A percentile compares a stretch with the other conserved stretches of the same genome.
Evolutionary conservation across 2,113 vertebrate genomes (phyloP).

Genomic region (Hystrix cristata): DNA sequence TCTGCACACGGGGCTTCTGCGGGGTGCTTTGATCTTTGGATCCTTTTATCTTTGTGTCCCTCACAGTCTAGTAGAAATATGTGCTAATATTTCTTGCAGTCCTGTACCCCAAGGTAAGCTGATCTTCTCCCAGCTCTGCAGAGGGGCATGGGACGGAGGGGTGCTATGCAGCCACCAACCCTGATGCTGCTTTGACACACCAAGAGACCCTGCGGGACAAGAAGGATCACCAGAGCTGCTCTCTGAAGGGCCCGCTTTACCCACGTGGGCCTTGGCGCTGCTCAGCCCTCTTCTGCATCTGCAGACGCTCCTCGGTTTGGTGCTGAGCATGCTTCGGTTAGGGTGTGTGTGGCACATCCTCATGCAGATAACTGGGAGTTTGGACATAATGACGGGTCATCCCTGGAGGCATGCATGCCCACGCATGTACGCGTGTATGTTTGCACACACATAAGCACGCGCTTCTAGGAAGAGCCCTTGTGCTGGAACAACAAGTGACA

Average conservation of each 20-base stretch:
- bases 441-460: background rate
- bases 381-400: background rate
- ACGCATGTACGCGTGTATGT: accelerated
- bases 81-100: background rate
- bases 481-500: constrained; percentile 77
- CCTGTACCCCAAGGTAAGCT: background rate
- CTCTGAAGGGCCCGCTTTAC: background rate
- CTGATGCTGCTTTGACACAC: background rate
- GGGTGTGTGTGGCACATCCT: background rate
- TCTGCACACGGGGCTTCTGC: background rate
- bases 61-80: background rate
- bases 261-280: background rate
- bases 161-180: background rate
- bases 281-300: background rate
- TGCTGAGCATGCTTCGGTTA: background rate
- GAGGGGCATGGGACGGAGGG: accelerated
- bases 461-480: constrained; percentile 29
- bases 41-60: background rate
- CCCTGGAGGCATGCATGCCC: background rate
- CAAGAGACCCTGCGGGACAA: background rate
- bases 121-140: background rate
- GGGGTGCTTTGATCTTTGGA: constrained; percentile 20
- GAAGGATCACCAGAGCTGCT: background rate
- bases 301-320: background rate
- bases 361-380: background rate